Percentiles rank a stretch among this genome's conserved stretches.
Conservation (phyloP, 53 echinoderm and acorn worm genomes). For the Actinopyga echinites region DNA sequence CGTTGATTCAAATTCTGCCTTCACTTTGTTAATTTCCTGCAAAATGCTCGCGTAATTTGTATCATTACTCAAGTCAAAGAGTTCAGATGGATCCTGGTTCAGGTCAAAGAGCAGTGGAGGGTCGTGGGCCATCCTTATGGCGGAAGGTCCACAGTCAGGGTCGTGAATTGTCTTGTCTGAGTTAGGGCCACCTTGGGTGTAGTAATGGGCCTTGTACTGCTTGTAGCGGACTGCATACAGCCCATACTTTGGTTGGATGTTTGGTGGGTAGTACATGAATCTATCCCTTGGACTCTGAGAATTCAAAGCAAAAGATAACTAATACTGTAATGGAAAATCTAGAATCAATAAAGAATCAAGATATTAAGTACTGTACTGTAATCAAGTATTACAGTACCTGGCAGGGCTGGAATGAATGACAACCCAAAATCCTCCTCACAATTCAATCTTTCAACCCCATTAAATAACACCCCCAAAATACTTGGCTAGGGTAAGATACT, state of each 20-base stretch:
- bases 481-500: too few relatives aligned
- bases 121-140: slow-evolving; percentile 59
- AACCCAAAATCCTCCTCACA: too few relatives aligned
- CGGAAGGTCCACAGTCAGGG: slow-evolving; percentile 71
- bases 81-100: slow-evolving; percentile 83
- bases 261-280: slow-evolving; percentile 78
- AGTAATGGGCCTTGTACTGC: slow-evolving; percentile 97
- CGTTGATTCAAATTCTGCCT: slow-evolving; percentile 62
- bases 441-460: too few relatives aligned
- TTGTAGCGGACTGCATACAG: slow-evolving; percentile 86
- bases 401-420: too few relatives aligned
- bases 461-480: too few relatives aligned
- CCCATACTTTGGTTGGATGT: slow-evolving; percentile 63
- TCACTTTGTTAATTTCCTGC: slow-evolving; percentile 49
- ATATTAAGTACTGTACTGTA: too few relatives aligned
- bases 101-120: slow-evolving; percentile 86
- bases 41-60: slow-evolving; percentile 53
- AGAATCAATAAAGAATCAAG: too few relatives aligned
- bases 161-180: slow-evolving; percentile 71
- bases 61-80: slow-evolving; percentile 68
- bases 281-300: slow-evolving; percentile 80
- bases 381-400: too few relatives aligned
- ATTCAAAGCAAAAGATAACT: not conserved
- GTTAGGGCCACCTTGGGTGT: slow-evolving; percentile 71
- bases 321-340: too few relatives aligned